phyloP scores from a whole-genome alignment of 2,888 invertebrate species.

The Pseudanteris insignis region DNA sequence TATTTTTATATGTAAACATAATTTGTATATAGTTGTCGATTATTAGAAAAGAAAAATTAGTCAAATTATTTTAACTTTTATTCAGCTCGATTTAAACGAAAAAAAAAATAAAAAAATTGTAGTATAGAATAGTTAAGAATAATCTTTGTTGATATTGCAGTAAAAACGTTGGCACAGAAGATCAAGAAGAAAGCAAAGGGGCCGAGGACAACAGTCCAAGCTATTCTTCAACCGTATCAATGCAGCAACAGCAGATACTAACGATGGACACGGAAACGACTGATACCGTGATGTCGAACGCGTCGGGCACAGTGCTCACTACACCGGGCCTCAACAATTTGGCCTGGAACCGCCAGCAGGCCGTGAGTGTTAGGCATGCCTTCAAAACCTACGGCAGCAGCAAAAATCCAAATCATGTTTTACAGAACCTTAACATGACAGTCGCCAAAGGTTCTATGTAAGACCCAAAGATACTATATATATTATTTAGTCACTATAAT shows the following conservation, averaged over 20 bases:
- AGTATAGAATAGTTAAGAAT: not conserved
- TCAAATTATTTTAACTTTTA: too few species aligned
- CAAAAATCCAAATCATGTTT: constrained; percentile 85
- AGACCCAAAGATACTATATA: constrained; percentile 70
- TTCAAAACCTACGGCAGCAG: constrained; percentile 90
- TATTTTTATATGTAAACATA: too few species aligned
- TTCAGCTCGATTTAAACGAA: too few species aligned
- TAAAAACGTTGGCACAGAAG: constrained; percentile 17
- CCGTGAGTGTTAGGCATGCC: constrained; percentile 87
- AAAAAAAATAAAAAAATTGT: constrained; percentile 3
- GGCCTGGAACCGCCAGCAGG: constrained; percentile 77
- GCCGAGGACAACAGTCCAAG: constrained; percentile 56
- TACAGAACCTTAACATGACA: constrained; percentile 91
- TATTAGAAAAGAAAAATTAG: too few species aligned
- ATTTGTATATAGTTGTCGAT: too few species aligned
- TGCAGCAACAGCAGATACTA: constrained; percentile 48
- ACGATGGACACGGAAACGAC: constrained; percentile 52
- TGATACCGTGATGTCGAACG: constrained; percentile 55
- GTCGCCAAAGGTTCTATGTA: constrained; percentile 95
- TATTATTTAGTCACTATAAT: not conserved
- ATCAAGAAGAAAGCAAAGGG: constrained; percentile 57
- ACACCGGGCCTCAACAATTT: constrained; percentile 62
- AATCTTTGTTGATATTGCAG: constrained; percentile 8
- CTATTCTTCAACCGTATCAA: constrained; percentile 45
- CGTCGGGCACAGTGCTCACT: constrained; percentile 57